Conservation (phyloP, 2,113 vertebrate genomes). For the Corythoichthys intestinalis region DNA sequence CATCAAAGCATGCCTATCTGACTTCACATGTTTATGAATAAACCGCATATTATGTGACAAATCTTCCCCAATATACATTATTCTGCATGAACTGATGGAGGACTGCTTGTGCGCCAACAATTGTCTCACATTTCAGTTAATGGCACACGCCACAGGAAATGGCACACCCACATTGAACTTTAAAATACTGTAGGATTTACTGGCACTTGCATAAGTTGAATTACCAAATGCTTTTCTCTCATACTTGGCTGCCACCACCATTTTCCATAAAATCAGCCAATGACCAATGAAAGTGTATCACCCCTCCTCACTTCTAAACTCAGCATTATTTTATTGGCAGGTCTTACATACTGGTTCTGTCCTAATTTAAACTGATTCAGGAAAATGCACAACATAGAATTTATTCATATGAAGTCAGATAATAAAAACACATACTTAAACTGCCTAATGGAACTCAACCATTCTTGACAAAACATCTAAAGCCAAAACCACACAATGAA, state of each 20-base stretch:
- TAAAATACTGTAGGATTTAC: not conserved
- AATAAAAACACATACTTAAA: not conserved
- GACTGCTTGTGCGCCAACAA: not conserved
- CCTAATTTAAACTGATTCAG: not conserved
- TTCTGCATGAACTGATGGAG: not conserved
- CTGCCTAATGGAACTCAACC: not conserved
- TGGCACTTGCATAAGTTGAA: not conserved
- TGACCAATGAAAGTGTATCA: not conserved
- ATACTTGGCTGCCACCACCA: not conserved
- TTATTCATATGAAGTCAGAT: not conserved
- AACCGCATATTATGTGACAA: not conserved
- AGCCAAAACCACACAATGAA: not conserved
- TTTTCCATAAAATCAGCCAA: slow-evolving; percentile 5
- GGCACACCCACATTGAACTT: not conserved
- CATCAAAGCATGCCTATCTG: not conserved
- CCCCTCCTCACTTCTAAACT: not conserved
- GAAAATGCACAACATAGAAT: not conserved
- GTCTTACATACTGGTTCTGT: not conserved
- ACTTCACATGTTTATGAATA: not conserved
- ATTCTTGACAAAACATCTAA: slow-evolving; percentile 1
- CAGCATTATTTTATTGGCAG: not conserved
- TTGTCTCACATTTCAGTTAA: not conserved
- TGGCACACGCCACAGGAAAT: not conserved
- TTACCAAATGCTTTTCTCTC: not conserved
- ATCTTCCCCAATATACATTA: not conserved